These are phyloP conservation scores for Cheilosia impressa DNA, from an alignment of 2,888 invertebrate genomes.

Conservation along the genomic window DNA sequence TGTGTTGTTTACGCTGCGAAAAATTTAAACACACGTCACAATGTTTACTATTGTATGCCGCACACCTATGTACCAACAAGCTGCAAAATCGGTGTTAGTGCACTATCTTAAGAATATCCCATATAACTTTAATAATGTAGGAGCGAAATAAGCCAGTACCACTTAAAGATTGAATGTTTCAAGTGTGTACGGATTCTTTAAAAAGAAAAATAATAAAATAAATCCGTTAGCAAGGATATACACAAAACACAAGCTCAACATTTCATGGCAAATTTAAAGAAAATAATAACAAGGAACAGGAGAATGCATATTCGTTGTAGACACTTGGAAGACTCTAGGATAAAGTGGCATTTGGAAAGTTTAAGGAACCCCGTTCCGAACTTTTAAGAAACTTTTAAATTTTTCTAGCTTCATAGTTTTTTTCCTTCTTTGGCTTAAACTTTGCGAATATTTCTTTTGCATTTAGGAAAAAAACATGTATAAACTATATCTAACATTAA, in stretches of 20 bases:
- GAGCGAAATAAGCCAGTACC: constrained; percentile 34
- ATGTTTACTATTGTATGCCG: constrained; percentile 21
- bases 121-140: constrained; percentile 54
- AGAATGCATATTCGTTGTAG: constrained; percentile 67
- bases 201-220: constrained; percentile 55
- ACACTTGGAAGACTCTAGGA: constrained; percentile 69
- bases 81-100: constrained; percentile 32
- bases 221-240: constrained; percentile 52
- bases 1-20: constrained; percentile 67
- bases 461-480: constrained; percentile 51
- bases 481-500: constrained; percentile 56
- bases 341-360: constrained; percentile 74
- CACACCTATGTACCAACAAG: constrained; percentile 24
- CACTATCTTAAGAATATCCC: constrained; percentile 41
- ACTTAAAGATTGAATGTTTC: constrained; percentile 57
- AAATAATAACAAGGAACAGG: constrained; percentile 69
- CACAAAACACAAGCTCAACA: constrained; percentile 39
- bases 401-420: constrained; percentile 69
- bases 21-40: constrained; percentile 54
- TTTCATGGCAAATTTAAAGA: constrained; percentile 67
- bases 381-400: constrained; percentile 71
- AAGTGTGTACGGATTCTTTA: constrained; percentile 48
- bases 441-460: constrained; percentile 73
- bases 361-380: constrained; percentile 66
- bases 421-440: constrained; percentile 49